A percentile compares a stretch with the other conserved stretches of the same genome.
Conservation (phyloP, 2,888 invertebrate species). For the Metallyticus violacea region DNA sequence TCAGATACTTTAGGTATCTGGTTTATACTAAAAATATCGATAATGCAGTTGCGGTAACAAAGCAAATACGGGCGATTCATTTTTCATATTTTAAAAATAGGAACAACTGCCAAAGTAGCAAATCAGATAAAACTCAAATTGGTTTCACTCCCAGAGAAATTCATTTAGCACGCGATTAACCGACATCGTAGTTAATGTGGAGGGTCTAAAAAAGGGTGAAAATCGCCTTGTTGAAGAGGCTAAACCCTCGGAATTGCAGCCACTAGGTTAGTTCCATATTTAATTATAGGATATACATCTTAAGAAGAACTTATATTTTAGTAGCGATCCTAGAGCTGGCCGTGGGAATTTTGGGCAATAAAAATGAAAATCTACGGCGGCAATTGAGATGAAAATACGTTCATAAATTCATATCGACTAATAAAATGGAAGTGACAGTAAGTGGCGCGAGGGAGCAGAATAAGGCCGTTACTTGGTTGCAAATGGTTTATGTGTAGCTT, state of each 20-base stretch:
- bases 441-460: neutral
- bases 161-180: neutral
- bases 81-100: too few relatives aligned
- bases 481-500: neutral
- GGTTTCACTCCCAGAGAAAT: neutral
- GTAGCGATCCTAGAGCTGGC: neutral
- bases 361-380: neutral
- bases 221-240: neutral
- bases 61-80: too few relatives aligned
- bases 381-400: neutral
- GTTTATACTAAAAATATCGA: too few relatives aligned
- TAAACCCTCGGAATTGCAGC: neutral
- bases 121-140: neutral
- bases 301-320: neutral
- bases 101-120: too few relatives aligned
- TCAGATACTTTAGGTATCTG: too few relatives aligned
- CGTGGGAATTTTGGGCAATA: neutral
- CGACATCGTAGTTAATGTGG: neutral
- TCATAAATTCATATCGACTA: neutral
- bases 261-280: neutral
- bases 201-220: neutral
- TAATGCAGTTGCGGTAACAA: too few relatives aligned
- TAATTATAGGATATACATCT: neutral
- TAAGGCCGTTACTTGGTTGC: neutral
- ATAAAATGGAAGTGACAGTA: neutral